Base-by-base conservation (phyloP, 2,797 vertebrate genomes). In the Manis javanica region DNA sequence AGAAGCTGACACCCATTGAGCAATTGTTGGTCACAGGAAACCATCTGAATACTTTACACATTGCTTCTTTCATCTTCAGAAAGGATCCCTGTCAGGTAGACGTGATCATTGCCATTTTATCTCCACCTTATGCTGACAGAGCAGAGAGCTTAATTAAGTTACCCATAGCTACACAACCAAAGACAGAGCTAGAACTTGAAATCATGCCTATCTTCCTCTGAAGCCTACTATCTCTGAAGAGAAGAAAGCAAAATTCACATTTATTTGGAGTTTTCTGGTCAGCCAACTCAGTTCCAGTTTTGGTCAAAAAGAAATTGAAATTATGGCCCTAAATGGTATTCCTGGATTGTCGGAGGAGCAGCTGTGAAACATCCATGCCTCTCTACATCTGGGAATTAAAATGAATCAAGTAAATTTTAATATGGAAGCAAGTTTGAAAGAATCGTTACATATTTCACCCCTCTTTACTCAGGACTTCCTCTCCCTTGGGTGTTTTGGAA, bases 321-420 rank as follows among this genome's bases (percentile, higher is more conserved):
- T 91, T 49, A 29, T 88, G 42, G 55, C 15, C 37, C 8, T 77
- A 53, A 57, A 61, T 77, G 71, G 6, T 86, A 72, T 79, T 92
- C 88, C 57, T 90, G 57, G 29, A 63, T 84, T 49, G 84, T 91
- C 42, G 89, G 42, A 94, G n/a, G 42, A 51, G 23, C 37, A 97
- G 29, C 31, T 85, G 7, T 71, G 64, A 93, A 93, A 85, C 23
- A 82, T 46, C 15, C 37, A 84, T 29, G 46, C 34, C 64, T 91
- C 19, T 94, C 57, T 78, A 83, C 63, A 68, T 42, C 71, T 26
- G 8, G n/a, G 13, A 95, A 86, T 87, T 39, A 71, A 79, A 81
- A 93, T 87, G 89, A 91, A 92, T 93, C 83, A 95, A 69, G 16
- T 83, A 83, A 8, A 85, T 71, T 81, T 94, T 95, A 83, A 90